Percentiles rank a stretch among this genome's conserved stretches.
Conservation (phyloP, 2,797 vertebrate species). For the Orestias chungarensis region DNA sequence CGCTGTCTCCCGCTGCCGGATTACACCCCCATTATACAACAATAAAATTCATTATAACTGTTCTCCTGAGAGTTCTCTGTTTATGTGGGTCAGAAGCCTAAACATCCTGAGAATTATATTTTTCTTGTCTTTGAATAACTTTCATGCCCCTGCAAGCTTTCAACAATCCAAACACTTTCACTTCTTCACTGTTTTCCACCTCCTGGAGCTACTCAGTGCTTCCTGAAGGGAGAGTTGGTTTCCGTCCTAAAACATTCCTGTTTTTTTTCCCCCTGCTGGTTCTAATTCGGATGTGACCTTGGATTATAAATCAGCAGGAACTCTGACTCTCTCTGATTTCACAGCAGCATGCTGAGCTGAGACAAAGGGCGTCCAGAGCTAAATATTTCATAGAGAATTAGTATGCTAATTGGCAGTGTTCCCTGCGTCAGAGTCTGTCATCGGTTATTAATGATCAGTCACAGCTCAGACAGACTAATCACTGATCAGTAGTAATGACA, state of each 20-base stretch:
- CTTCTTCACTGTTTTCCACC: neutral
- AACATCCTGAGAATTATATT: no score
- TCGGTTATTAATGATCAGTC: conserved; percentile 6
- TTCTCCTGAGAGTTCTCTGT: no score
- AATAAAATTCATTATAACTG: no score
- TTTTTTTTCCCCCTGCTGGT: neutral
- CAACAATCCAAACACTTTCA: neutral
- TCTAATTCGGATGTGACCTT: neutral
- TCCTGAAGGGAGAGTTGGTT: neutral
- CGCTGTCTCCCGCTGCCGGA: no score
- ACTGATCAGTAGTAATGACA: neutral
- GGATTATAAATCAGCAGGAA: neutral
- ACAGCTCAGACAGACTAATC: conserved; percentile 3
- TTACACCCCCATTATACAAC: no score
- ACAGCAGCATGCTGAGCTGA: neutral
- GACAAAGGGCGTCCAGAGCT: neutral
- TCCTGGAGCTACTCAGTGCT: neutral
- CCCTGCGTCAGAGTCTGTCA: conserved; percentile 1
- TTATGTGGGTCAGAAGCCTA: no score
- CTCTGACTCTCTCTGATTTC: neutral
- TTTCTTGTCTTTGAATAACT: neutral
- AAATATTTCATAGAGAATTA: neutral
- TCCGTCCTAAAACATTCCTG: neutral
- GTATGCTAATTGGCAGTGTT: conserved; percentile 2
- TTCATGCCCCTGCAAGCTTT: no score